Evolutionary conservation across 2,888 invertebrate species (phyloP).

Genomic region (Dorcus parallelipipedus): DNA sequence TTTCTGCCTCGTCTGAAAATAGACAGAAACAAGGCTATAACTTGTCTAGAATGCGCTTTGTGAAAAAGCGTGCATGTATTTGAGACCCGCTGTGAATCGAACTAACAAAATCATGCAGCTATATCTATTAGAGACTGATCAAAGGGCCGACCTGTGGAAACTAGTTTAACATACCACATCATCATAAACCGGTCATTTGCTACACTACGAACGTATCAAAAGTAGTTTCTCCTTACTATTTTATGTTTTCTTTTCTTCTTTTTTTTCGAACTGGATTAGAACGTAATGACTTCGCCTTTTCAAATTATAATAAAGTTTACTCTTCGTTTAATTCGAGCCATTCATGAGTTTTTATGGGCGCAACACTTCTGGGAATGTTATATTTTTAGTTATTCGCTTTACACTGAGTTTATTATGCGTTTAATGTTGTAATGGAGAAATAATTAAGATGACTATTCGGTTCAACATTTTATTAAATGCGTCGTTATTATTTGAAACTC

Average conservation of each 20-base stretch:
- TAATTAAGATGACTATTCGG: neutral
- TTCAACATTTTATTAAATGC: neutral
- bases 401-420: neutral
- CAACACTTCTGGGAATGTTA: conserved; percentile 9
- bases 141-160: conserved; percentile 39
- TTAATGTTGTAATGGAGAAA: neutral
- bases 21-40: conserved; percentile 30
- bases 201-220: conserved; percentile 9
- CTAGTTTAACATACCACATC: conserved; percentile 30
- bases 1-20: conserved; percentile 18
- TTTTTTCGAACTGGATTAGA: neutral
- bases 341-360: conserved; percentile 3
- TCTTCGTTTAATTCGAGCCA: conserved; percentile 13
- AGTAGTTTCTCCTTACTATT: neutral
- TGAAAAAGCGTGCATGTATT: conserved; percentile 34
- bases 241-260: neutral
- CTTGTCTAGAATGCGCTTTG: conserved; percentile 32
- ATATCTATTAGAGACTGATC: conserved; percentile 39
- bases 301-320: conserved; percentile 7
- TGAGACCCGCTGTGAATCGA: conserved; percentile 37
- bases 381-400: neutral
- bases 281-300: conserved; percentile 13
- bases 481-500: neutral
- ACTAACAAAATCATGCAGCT: conserved; percentile 41
- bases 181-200: neutral